Evolutionary conservation across 2,888 invertebrate species (phyloP).

Genomic region (Venustoraphidia nigricollis): DNA sequence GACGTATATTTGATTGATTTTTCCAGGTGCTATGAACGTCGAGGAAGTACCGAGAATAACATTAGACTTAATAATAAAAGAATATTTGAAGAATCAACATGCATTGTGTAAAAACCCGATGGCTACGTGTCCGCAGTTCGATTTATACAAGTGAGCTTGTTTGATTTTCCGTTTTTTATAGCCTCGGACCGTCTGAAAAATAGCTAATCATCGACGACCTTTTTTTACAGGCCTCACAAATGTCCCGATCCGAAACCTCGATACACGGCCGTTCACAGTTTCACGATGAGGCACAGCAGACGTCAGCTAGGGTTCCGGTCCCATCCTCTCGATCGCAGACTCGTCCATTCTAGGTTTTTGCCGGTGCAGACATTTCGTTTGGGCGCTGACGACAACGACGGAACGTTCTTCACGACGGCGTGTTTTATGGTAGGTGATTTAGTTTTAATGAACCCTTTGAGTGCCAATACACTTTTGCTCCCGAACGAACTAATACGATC

Average conservation of each 20-base stretch:
- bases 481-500: too few relatives aligned
- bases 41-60: constrained; percentile 34
- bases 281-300: constrained; percentile 44
- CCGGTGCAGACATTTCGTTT: constrained; percentile 58
- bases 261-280: constrained; percentile 50
- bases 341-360: constrained; percentile 71
- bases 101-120: constrained; percentile 96
- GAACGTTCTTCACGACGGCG: constrained; percentile 56
- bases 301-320: constrained; percentile 38
- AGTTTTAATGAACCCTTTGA: too few relatives aligned
- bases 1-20: too few relatives aligned
- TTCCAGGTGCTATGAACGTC: too few relatives aligned
- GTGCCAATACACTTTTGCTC: too few relatives aligned
- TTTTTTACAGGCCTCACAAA: constrained; percentile 65
- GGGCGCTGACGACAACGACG: constrained; percentile 55
- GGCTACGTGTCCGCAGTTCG: constrained; percentile 93
- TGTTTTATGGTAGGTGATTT: constrained; percentile 20
- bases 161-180: not conserved
- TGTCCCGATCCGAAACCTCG: constrained; percentile 78
- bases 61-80: constrained; percentile 85
- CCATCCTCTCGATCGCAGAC: constrained; percentile 56
- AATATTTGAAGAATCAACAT: constrained; percentile 94
- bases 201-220: not conserved
- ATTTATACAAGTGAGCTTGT: constrained; percentile 63
- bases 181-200: too few relatives aligned